A percentile compares a stretch with the other conserved stretches of the same genome.
phyloP scores from a whole-genome alignment of 2,888 invertebrate species.

The Tetragonisca angustula region DNA sequence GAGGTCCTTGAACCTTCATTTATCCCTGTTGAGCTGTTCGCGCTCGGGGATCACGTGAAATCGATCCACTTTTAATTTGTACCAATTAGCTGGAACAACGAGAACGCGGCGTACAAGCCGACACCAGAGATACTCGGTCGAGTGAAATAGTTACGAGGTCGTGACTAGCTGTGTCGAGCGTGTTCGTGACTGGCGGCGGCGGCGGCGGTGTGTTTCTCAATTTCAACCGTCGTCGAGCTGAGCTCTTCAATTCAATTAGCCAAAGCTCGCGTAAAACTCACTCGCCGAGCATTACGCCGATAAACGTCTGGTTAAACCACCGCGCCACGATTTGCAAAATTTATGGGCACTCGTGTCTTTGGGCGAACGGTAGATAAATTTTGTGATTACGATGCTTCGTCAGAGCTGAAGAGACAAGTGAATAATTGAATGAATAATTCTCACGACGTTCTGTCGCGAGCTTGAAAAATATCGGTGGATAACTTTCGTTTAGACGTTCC shows the following conservation, averaged over 20 bases:
- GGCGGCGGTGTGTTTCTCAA: constrained; percentile 43
- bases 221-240: constrained; percentile 33
- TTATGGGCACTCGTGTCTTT: background rate
- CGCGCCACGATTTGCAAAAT: background rate
- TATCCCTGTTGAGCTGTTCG: background rate
- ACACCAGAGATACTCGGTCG: constrained; percentile 9
- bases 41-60: background rate
- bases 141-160: constrained; percentile 66
- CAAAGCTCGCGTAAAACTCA: constrained; percentile 15
- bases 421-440: background rate
- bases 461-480: background rate
- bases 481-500: background rate
- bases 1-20: constrained; percentile 55
- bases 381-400: background rate
- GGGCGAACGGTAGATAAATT: background rate
- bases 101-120: constrained; percentile 47
- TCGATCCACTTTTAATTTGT: constrained; percentile 64
- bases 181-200: constrained; percentile 38
- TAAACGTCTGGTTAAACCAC: constrained; percentile 23
- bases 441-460: background rate
- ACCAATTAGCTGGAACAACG: constrained; percentile 67
- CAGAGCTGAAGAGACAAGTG: background rate
- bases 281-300: background rate
- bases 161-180: constrained; percentile 37
- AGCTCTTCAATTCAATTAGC: constrained; percentile 49